phyloP scores from a whole-genome alignment of 2,113 vertebrate genomes.

The Elgaria multicarinata region DNA sequence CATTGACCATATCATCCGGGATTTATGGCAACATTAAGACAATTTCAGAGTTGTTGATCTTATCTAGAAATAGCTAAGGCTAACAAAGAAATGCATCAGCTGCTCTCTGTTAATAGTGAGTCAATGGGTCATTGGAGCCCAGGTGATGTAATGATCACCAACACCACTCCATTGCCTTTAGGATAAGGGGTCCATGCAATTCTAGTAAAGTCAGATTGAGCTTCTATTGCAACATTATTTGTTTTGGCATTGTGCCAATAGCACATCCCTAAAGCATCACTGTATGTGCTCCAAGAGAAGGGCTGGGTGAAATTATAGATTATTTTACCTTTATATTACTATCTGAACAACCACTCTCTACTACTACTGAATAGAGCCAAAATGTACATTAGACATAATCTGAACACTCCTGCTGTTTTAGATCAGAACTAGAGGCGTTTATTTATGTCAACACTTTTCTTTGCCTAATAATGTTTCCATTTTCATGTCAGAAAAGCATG shows the following conservation, averaged over 20 bases:
- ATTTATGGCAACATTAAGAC: not conserved
- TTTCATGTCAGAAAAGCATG: conserved; percentile 42
- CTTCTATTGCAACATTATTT: not conserved
- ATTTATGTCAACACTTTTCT: conserved; percentile 37
- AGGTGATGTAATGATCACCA: not conserved
- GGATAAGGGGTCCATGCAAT: too few species aligned
- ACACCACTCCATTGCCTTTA: too few species aligned
- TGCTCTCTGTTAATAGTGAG: not conserved
- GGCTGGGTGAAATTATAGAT: not conserved
- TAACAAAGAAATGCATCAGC: not conserved
- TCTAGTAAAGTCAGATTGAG: not conserved
- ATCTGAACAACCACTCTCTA: not conserved
- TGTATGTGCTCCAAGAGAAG: not conserved
- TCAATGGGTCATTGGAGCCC: not conserved
- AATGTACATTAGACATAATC: not conserved
- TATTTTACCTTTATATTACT: not conserved
- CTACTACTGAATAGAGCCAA: not conserved
- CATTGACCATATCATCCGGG: not conserved
- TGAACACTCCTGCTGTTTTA: conserved; percentile 12
- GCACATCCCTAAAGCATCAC: not conserved
- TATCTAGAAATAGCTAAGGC: not conserved
- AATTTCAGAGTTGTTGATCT: not conserved
- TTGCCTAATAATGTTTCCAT: conserved; percentile 55
- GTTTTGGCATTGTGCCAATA: not conserved
- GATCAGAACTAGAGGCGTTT: conserved; percentile 43